Evolutionary conservation across 2,113 vertebrate species (phyloP).

Genomic region (Amblyopsis rosae): DNA sequence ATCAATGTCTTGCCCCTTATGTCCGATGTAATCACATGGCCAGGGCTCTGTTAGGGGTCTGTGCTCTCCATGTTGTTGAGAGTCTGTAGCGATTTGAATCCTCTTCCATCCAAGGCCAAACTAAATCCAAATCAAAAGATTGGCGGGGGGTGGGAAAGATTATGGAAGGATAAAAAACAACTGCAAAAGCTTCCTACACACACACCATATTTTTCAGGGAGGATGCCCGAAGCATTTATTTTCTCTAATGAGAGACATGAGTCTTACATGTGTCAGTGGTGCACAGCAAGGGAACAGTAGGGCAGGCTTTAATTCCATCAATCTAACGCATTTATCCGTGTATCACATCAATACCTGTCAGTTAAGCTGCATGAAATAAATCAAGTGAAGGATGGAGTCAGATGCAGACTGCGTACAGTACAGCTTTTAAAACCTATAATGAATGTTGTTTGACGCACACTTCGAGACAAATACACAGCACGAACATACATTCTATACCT

Average conservation of each 20-base stretch:
- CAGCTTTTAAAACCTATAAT: slow-evolving; percentile 37
- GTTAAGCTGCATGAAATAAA: slow-evolving; percentile 64
- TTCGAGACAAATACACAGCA: slow-evolving; percentile 33
- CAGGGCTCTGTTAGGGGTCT: slow-evolving; percentile 39
- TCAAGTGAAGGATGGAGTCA: slow-evolving; percentile 48
- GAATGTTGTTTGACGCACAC: slow-evolving; percentile 8
- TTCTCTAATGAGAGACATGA: slow-evolving; percentile 76
- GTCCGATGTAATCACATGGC: slow-evolving; percentile 60
- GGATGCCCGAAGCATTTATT: slow-evolving; percentile 70
- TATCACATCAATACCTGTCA: slow-evolving; percentile 73
- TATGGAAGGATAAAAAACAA: slow-evolving; percentile 53
- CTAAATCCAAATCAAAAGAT: slow-evolving; percentile 53
- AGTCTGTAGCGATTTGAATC: slow-evolving; percentile 48
- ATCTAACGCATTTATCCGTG: slow-evolving; percentile 67
- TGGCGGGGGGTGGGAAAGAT: slow-evolving; percentile 48
- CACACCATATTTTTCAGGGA: slow-evolving; percentile 45
- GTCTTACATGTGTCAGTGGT: slow-evolving; percentile 71
- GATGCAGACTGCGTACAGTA: slow-evolving; percentile 25
- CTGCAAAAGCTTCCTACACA: slow-evolving; percentile 18
- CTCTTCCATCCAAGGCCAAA: slow-evolving; percentile 52
- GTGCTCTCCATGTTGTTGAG: slow-evolving; percentile 49
- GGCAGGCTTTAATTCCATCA: slow-evolving; percentile 67
- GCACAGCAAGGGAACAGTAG: slow-evolving; percentile 70
- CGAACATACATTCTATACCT: slow-evolving; percentile 40
- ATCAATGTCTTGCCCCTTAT: slow-evolving; percentile 54